phyloP scores from a whole-genome alignment of 2,113 vertebrate genomes.

The Thalassoma bifasciatum region DNA sequence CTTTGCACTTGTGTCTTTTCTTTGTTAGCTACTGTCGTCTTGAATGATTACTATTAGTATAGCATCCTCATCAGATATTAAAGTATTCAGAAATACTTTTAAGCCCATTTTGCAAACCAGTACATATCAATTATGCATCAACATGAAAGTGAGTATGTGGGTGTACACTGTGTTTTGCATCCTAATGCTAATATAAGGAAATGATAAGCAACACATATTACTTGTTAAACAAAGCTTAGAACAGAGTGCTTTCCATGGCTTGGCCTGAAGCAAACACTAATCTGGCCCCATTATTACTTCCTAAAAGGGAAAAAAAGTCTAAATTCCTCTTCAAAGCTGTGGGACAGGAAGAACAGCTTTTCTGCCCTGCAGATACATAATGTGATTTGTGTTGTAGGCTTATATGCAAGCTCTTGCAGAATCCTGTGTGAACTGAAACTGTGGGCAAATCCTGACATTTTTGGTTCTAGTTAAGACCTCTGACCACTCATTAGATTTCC shows the following conservation, averaged over 20 bases:
- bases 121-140: constrained; percentile 24
- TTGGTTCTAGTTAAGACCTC: constrained; percentile 5
- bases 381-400: constrained; percentile 49
- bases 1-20: too few relatives aligned
- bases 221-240: constrained; percentile 73
- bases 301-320: constrained; percentile 58
- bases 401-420: constrained; percentile 17
- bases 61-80: neutral
- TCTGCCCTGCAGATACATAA: constrained; percentile 53
- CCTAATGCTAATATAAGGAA: constrained; percentile 63
- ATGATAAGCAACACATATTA: constrained; percentile 71
- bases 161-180: constrained; percentile 22
- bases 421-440: constrained; percentile 20
- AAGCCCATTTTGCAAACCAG: neutral
- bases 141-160: constrained; percentile 11
- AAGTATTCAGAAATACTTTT: neutral
- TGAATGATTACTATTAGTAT: neutral
- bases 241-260: constrained; percentile 57
- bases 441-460: constrained; percentile 16
- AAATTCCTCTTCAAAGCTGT: constrained; percentile 54
- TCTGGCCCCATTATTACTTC: constrained; percentile 66
- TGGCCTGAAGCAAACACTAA: constrained; percentile 67
- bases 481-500: constrained; percentile 4
- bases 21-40: too few relatives aligned
- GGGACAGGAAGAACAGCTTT: constrained; percentile 39